Evolutionary conservation across 2,888 invertebrate genomes (phyloP).

Genomic region (Abrostola triplasia): DNA sequence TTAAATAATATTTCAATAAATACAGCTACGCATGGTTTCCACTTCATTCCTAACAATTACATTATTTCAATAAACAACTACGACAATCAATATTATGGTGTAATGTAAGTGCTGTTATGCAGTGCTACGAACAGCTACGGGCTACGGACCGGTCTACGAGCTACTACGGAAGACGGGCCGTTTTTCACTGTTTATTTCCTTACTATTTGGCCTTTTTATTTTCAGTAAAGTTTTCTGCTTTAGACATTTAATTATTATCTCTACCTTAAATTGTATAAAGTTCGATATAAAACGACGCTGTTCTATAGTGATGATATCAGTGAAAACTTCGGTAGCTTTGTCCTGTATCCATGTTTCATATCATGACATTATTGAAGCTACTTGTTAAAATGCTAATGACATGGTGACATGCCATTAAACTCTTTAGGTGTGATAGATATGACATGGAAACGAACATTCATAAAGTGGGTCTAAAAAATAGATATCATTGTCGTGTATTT

Average conservation of each 20-base stretch:
- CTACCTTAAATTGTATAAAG: constrained; percentile 1
- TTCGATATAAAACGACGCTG: not conserved
- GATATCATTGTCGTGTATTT: constrained; percentile 69
- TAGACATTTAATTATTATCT: not conserved
- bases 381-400: constrained; percentile 57
- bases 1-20: too few relatives aligned
- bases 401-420: too few relatives aligned
- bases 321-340: not conserved
- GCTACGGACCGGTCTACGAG: constrained; percentile 7
- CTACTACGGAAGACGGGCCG: not conserved
- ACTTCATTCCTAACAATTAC: not conserved
- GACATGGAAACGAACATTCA: too few relatives aligned
- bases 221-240: constrained; percentile 13
- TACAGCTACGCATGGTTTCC: too few relatives aligned
- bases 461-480: constrained; percentile 74
- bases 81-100: constrained; percentile 17
- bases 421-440: too few relatives aligned
- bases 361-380: constrained; percentile 33
- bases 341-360: too few relatives aligned
- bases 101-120: constrained; percentile 3
- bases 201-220: not conserved
- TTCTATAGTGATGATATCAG: not conserved
- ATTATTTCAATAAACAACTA: constrained; percentile 21
- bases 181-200: not conserved
- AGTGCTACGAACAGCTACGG: constrained; percentile 16